A percentile compares a stretch with the other conserved stretches of the same genome.
These are phyloP conservation scores for Sebastolobus alascanus DNA, from an alignment of 2,797 vertebrate genomes.

Conservation along the genomic window DNA sequence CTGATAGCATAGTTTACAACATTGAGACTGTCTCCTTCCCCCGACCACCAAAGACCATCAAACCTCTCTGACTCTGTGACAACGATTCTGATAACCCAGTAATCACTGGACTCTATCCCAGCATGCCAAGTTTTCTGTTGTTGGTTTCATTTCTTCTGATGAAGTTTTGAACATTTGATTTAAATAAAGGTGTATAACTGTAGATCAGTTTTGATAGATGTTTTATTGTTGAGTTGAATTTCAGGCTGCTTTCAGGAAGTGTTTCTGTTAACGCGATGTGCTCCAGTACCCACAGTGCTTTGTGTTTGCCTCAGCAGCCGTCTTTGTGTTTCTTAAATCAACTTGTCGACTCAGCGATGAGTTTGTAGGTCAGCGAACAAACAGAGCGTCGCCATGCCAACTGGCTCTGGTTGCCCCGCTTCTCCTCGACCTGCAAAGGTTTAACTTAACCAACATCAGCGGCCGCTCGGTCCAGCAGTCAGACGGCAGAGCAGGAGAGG, in stretches of 20 bases:
- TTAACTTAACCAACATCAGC: conserved; percentile 4
- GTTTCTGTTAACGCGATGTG: background rate
- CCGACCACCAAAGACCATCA: too few relatives aligned
- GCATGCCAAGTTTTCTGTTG: too few relatives aligned
- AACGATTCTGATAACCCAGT: too few relatives aligned
- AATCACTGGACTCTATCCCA: too few relatives aligned
- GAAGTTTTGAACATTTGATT: too few relatives aligned
- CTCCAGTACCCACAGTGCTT: conserved; percentile 32
- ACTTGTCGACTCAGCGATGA: conserved; percentile 60
- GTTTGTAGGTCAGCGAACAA: conserved; percentile 78
- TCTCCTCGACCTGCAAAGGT: conserved; percentile 7
- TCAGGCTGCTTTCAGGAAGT: background rate
- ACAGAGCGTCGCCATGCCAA: conserved; percentile 56
- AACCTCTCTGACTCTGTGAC: too few relatives aligned
- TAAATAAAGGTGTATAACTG: too few relatives aligned
- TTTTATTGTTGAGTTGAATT: background rate
- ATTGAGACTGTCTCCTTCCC: too few relatives aligned
- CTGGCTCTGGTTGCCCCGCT: conserved; percentile 5
- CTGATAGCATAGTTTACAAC: too few relatives aligned
- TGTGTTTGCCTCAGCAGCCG: conserved; percentile 40
- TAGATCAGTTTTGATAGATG: background rate
- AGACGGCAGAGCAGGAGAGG: background rate
- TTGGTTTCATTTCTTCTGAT: too few relatives aligned
- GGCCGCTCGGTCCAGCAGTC: background rate
- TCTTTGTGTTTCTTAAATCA: conserved; percentile 67